Evolutionary conservation across 2,113 vertebrate species (phyloP), one percentile per base, ranked within the genome.

Genomic region (Hymenochirus boettgeri): DNA sequence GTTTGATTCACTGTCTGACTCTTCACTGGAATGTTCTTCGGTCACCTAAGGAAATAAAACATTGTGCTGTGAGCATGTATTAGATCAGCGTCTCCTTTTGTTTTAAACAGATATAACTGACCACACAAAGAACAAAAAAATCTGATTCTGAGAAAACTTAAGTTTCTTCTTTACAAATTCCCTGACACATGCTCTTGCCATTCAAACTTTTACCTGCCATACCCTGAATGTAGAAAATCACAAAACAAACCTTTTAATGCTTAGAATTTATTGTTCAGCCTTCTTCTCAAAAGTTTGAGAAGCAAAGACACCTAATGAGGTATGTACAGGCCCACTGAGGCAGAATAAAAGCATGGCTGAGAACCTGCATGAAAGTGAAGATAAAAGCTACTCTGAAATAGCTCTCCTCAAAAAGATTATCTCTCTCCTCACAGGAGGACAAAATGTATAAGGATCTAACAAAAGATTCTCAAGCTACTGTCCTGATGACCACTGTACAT

Each of bases 21-120:
- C 89, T 62, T 95, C 94, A 1, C 90, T 89, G 12, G 89, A 82
- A 64, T 92, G 93, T 35, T 96, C 93, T 17, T 96, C 95, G 2
- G 93, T 98, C 73, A 99, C 96, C 96, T 99, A 65, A 58, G 13
- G 55, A 51, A 77, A 70, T 35, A 26, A 54, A 7, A 17, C 11
- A 29, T 22, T 10, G 57, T 13, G 15, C 39, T 15, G 5, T 6
- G 5, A 13, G 17, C 7, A 4, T 15, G n/a, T n/a, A n/a, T 42
- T 18, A 3, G 33, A 35, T 35, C 10, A 12, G 33, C 31, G 15
- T 13, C 13, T 42, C n/a, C n/a, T n/a, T n/a, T 12, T 42, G 39
- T 39, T 39, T 39, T 3, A 35, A n/a, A n/a, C n/a, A n/a, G n/a
- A 35, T 35, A 35, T 35, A 12, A 4, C 33, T 35, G n/a, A n/a